Evolutionary conservation across 2,113 vertebrate species (phyloP).

Genomic region (Ginglymostoma cirratum): DNA sequence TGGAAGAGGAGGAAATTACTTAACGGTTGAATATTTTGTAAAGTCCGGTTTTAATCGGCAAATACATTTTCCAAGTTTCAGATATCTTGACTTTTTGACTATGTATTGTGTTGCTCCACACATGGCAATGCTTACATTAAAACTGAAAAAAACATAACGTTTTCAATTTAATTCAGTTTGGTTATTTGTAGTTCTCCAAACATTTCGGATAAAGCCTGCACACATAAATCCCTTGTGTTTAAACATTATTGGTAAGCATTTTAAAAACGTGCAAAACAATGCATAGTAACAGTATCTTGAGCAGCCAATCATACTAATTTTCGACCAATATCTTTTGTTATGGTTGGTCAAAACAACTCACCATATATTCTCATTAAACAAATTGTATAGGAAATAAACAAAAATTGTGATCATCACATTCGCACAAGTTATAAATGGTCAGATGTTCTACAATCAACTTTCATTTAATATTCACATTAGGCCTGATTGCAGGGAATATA

Average conservation of each 20-base stretch:
- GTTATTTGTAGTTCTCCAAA: not conserved
- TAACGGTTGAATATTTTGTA: not conserved
- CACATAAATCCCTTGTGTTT: not conserved
- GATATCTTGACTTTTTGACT: not conserved
- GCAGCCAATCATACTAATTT: not conserved
- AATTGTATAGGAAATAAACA: not conserved
- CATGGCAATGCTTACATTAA: not conserved
- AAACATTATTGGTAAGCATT: not conserved
- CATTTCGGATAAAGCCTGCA: not conserved
- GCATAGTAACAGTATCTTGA: not conserved
- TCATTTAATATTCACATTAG: not conserved
- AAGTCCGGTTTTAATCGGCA: not conserved
- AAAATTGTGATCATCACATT: not conserved
- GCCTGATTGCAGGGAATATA: not conserved
- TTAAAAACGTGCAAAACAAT: not conserved
- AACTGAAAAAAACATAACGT: not conserved
- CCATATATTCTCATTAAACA: not conserved
- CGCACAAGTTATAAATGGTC: not conserved
- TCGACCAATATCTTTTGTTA: not conserved
- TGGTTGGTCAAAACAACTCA: not conserved
- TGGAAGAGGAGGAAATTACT: not conserved
- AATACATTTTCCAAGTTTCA: not conserved
- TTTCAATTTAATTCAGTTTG: not conserved
- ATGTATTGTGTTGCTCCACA: not conserved
- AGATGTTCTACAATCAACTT: not conserved